Evolutionary conservation across 2,888 invertebrate species (phyloP).

Genomic region (Dusona sp.): DNA sequence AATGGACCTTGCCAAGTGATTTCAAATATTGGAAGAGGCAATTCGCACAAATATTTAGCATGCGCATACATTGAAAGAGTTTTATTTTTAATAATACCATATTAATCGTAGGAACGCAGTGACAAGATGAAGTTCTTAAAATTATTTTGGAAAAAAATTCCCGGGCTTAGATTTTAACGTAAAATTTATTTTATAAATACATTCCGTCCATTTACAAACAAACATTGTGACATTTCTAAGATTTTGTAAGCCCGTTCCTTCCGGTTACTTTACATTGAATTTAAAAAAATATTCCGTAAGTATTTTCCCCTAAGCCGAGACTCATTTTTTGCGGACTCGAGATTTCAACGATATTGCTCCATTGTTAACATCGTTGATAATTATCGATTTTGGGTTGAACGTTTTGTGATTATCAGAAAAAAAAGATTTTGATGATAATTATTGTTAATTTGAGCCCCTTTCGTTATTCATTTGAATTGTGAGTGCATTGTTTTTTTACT

Average conservation of each 20-base stretch:
- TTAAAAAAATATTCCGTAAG: background rate
- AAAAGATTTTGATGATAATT: background rate
- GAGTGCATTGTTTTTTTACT: background rate
- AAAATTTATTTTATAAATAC: background rate
- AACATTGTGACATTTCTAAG: too few relatives aligned
- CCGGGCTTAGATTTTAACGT: background rate
- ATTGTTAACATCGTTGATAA: background rate
- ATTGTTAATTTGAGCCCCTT: background rate
- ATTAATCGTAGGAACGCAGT: background rate
- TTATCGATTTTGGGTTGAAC: background rate
- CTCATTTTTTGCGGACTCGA: background rate
- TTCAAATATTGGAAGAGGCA: constrained; percentile 29
- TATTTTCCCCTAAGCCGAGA: background rate
- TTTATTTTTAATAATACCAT: background rate
- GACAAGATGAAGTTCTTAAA: background rate
- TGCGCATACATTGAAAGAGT: background rate
- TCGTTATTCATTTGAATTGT: background rate
- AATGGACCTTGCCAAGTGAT: background rate
- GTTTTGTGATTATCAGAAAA: background rate
- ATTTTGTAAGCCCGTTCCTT: background rate
- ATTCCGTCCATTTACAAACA: too few relatives aligned
- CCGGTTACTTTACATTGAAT: background rate
- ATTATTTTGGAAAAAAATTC: background rate
- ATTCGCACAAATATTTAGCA: background rate
- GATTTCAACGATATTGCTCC: background rate